Evolutionary conservation across 2,888 invertebrate genomes (phyloP), one percentile per base, ranked within the genome.

Genomic region (Chalcosyrphus nemorum): DNA sequence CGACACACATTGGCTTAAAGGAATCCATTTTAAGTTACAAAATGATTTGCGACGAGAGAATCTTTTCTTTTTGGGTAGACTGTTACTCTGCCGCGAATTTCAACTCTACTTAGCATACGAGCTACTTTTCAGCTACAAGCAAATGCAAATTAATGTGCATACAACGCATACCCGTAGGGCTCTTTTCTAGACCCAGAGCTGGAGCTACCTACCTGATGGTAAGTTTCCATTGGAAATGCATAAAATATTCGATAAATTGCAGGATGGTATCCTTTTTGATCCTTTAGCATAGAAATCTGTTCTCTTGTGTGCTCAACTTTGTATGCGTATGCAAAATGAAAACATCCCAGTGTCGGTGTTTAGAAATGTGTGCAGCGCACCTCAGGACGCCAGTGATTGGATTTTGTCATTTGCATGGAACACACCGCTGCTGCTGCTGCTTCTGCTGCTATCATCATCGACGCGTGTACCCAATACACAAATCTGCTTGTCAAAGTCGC

Each of bases 381-480:
- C 77, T 70, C 61, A 70, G 24, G 45, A 38, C 32, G 47, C 24
- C 41, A 35, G 70, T 77, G 70, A 77, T 77, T 61, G 77, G 70
- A 77, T 70, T 77, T 52, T 70, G 70, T 77, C 70, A 77, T 77
- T 77, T 70, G 54, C 61, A 77, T 77, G 35, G 27, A 68, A 70
- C 70, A 70, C 21, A 45, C 70, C 54, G 24, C 21, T 41, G 45
- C 75, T 11, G n/a, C n/a, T n/a, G n/a, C n/a, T n/a, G n/a, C n/a
- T n/a, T n/a, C n/a, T n/a, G n/a, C n/a, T n/a, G 19, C 35, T 52
- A 41, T 17, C 61, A 63, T 74, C 45, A 7, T 38, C 52, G 27
- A 45, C 35, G 61, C 54, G 45, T 56, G 56, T 17, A 56, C 45
- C 54, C 38, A 61, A 70, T 13, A 77, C 77, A 70, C 68, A 70